Base-by-base conservation (phyloP, 2,113 vertebrate genomes). In the Nymphicus hollandicus region DNA sequence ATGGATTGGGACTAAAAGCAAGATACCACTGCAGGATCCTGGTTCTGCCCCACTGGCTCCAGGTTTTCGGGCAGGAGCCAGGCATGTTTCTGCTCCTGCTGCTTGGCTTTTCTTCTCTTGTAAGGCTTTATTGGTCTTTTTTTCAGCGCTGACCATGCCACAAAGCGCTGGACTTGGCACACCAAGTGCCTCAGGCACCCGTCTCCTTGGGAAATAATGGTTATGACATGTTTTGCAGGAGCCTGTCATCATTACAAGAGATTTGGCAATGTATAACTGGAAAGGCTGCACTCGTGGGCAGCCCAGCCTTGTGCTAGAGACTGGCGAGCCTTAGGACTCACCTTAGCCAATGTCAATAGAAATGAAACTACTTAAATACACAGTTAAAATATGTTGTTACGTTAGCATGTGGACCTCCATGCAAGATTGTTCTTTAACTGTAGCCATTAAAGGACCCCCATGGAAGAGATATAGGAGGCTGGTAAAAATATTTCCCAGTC, bases 361-460 rank as follows among this genome's bases (percentile, higher is more conserved):
- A 91, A 47, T 88, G 44, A 93, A 94, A 85, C 74, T 76, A 69
- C 94, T 92, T 87, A 95, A 91, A 64, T 91, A 94, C 86, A 50
- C 87, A 58, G 79, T 90, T 96, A 93, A 94, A 94, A 79, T 89
- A 92, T 43, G 95, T 93, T 96, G 91, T 94, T 96, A 90, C 93
- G 87, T 94, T 97, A 93, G 84, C 44, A 6, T 96, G 91, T 90
- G 82, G 97, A 97, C 97, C 96, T 97, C 96, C 92, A 0, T 96
- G 96, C 23, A 41, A 87, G 95, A 88, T 68, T 96, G 80, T 63
- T 81, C 50, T 89, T 90, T 92, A 90, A 86, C 68, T 78, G 25
- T 31, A 44, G 47, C 61, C 28, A 11, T 89, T 80, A 86, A 37
- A 86, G 69, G 90, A 79, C 89, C 81, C 86, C 71, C 76, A 4